Evolutionary conservation across 2,113 vertebrate species (phyloP).

Genomic region (Cryptomyrus ogoouensis): DNA sequence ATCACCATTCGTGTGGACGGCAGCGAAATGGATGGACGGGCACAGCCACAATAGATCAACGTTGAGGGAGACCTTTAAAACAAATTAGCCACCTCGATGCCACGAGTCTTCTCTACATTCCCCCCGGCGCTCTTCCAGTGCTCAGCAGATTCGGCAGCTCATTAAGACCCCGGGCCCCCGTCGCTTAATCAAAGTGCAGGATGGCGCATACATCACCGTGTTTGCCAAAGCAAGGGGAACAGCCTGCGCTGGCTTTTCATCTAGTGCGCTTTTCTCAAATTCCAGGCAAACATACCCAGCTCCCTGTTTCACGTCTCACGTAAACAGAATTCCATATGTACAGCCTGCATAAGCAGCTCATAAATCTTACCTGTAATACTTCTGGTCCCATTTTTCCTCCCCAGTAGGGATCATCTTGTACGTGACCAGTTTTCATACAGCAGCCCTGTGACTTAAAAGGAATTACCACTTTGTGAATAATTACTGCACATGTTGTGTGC

Average conservation of each 20-base stretch:
- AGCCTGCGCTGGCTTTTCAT: neutral
- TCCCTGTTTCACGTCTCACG: neutral
- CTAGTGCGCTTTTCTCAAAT: neutral
- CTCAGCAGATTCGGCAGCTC: neutral
- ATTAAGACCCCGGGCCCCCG: neutral
- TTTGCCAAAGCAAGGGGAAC: no score
- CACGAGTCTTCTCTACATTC: neutral
- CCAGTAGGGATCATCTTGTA: neutral
- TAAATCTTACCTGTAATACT: neutral
- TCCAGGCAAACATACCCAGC: neutral
- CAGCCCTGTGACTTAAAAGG: neutral
- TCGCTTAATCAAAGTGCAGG: neutral
- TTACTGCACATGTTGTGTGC: constrained; percentile 1
- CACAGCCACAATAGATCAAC: neutral
- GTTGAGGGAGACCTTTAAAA: constrained; percentile 14
- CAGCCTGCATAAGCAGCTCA: neutral
- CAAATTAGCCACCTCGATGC: constrained; percentile 1
- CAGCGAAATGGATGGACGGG: neutral
- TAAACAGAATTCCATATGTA: neutral
- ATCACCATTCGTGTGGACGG: neutral
- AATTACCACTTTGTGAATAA: neutral
- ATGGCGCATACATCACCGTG: neutral
- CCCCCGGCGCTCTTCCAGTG: neutral
- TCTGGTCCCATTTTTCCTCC: neutral
- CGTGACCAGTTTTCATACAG: neutral